Percentiles rank a stretch among this genome's conserved stretches.
Conservation (phyloP, 2,888 invertebrate genomes). For the Arctia plantaginis region DNA sequence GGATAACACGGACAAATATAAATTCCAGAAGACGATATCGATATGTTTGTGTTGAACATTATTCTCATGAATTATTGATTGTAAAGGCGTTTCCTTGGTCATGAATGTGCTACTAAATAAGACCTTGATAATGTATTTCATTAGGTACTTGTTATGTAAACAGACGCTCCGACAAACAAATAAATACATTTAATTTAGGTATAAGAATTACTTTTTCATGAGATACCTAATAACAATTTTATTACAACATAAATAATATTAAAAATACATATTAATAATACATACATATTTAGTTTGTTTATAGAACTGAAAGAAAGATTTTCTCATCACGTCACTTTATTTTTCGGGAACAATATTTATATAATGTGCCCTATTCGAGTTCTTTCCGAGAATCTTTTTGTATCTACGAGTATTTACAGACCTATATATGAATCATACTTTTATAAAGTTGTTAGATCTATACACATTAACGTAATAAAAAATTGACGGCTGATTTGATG, state of each 20-base stretch:
- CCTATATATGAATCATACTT: too few species aligned
- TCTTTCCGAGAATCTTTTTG: too few species aligned
- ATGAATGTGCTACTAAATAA: constrained; percentile 34
- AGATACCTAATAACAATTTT: not conserved
- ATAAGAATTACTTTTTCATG: constrained; percentile 21
- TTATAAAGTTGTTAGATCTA: too few species aligned
- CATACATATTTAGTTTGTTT: too few species aligned
- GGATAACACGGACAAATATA: constrained; percentile 11
- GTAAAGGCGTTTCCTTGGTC: constrained; percentile 48
- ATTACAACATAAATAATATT: not conserved
- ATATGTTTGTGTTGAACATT: constrained; percentile 49
- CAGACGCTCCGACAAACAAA: constrained; percentile 10
- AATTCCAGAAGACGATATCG: constrained; percentile 16
- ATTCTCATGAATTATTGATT: constrained; percentile 56
- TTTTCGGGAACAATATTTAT: too few species aligned
- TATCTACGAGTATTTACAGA: too few species aligned
- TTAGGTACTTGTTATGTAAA: constrained; percentile 30
- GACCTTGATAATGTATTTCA: constrained; percentile 23
- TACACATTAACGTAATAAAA: too few species aligned
- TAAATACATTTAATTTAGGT: constrained; percentile 18
- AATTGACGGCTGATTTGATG: too few species aligned
- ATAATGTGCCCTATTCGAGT: too few species aligned
- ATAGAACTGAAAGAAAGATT: too few species aligned
- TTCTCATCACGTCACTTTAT: too few species aligned
- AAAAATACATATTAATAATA: too few species aligned